Evolutionary conservation across 2,797 vertebrate genomes (phyloP), one percentile per base, ranked within the genome.

Genomic region (Coendou prehensilis): DNA sequence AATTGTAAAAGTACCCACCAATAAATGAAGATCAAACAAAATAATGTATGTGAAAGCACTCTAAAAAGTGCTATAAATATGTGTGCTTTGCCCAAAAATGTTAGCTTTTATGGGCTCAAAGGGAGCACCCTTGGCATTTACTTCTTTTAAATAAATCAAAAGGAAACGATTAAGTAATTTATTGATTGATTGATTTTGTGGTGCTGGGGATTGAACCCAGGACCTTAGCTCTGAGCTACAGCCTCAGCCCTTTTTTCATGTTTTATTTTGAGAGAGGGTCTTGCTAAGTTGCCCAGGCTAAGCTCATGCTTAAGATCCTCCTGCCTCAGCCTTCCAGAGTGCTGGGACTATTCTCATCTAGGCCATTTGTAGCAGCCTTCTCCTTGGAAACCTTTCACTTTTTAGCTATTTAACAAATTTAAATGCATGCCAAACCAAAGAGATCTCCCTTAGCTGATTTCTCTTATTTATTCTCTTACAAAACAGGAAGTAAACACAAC

Each of bases 141-240:
- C 47, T 94, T 90, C 93, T 84, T 96, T 96, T 96, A 95, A 95
- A 59, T 30, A 89, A 89, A 91, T 52, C 78, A 82, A 82, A 84
- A 20, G 37, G 76, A 41, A 89, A 90, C 57, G 50, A 92, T 82
- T 82, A 95, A 92, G 52, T 75, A 59, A 30, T 84, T 75, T 76
- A 80, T 17, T 37, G 3, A 56, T 30, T 64, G 10, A 18, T 47
- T 17, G 8, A 7, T 52, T 78, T 30, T 5, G 14, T 33, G 18
- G 76, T 20, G 30, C 15, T 52, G 50, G 30, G 50, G 18, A 54
- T 10, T 33, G 76, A 79, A 79, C 50, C 2, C 30, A 52, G 30
- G 50, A 52, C 76, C 30, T 10, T 52, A 28, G 14, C 17, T 50
- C 47, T 78, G 47, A 78, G 47, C 15, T 33, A 79, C 9, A 79